Evolutionary conservation across 2,113 vertebrate species (phyloP).

Genomic region (Holacanthus passer): DNA sequence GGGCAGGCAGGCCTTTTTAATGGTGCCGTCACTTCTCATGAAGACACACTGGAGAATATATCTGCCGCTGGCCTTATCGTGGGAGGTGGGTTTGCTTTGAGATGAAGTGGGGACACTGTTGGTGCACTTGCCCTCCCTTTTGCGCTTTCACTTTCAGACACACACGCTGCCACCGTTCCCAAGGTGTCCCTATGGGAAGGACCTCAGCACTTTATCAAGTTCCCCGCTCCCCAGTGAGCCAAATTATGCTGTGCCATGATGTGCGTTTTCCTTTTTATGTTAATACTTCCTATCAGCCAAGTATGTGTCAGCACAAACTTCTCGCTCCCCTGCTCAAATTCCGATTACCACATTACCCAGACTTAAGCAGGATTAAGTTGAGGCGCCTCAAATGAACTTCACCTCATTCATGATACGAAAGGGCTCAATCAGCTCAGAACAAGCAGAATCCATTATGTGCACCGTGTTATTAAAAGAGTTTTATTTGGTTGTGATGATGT

Average conservation of each 20-base stretch:
- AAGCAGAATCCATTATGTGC: constrained; percentile 49
- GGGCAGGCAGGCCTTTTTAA: constrained; percentile 60
- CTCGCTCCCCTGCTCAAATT: constrained; percentile 45
- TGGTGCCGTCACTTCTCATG: constrained; percentile 66
- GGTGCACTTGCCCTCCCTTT: constrained; percentile 37
- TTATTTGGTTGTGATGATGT: constrained; percentile 43
- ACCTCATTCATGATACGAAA: constrained; percentile 56
- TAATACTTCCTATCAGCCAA: constrained; percentile 68
- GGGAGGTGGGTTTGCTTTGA: constrained; percentile 26
- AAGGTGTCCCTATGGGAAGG: constrained; percentile 61
- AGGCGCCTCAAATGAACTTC: constrained; percentile 70
- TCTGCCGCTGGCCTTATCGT: constrained; percentile 64
- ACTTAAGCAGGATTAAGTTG: constrained; percentile 76
- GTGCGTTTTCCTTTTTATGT: constrained; percentile 69
- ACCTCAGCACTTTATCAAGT: constrained; percentile 69
- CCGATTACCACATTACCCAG: constrained; percentile 69
- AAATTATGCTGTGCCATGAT: constrained; percentile 66
- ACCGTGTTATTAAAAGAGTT: constrained; percentile 45
- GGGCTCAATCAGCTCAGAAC: constrained; percentile 57
- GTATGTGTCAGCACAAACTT: constrained; percentile 72
- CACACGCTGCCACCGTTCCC: constrained; percentile 14
- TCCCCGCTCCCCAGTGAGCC: constrained; percentile 32
- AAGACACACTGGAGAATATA: constrained; percentile 61
- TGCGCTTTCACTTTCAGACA: constrained; percentile 28
- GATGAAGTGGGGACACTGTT: constrained; percentile 48